Percentiles rank a stretch among this genome's conserved stretches.
Conservation (phyloP, 2,113 vertebrate genomes). For the Eulemur rufifrons region DNA sequence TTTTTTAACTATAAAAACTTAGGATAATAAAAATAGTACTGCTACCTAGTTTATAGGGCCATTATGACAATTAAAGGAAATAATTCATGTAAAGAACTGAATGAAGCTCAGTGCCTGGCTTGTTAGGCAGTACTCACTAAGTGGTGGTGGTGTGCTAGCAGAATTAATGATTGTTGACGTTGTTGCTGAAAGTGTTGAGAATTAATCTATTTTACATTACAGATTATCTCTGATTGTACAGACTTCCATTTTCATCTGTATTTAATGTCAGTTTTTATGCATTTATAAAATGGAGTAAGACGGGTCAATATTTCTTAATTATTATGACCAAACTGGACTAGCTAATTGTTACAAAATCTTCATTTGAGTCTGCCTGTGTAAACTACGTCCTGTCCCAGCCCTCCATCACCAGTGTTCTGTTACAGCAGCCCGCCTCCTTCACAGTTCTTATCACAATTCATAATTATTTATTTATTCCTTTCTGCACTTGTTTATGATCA, state of each 20-base stretch:
- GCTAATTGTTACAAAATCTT: background rate
- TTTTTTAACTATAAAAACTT: slow-evolving; percentile 17
- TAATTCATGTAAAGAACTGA: background rate
- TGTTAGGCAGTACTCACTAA: background rate
- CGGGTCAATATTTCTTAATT: background rate
- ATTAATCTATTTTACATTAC: background rate
- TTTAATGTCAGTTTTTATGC: background rate
- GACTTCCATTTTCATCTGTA: background rate
- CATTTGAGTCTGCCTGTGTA: background rate
- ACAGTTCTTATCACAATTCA: background rate
- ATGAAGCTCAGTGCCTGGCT: background rate
- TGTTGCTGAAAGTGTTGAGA: background rate
- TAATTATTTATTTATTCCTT: background rate
- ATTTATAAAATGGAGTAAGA: background rate
- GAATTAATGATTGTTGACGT: background rate
- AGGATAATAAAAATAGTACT: background rate
- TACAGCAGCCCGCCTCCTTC: background rate
- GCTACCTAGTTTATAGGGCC: background rate
- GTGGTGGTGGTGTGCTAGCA: background rate
- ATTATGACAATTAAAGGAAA: background rate
- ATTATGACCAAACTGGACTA: background rate
- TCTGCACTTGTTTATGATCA: background rate
- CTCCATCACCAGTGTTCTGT: background rate
- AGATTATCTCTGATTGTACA: background rate
- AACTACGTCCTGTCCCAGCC: background rate